Conservation (phyloP, 2,888 invertebrate species). For the Leptinotarsa juncta region DNA sequence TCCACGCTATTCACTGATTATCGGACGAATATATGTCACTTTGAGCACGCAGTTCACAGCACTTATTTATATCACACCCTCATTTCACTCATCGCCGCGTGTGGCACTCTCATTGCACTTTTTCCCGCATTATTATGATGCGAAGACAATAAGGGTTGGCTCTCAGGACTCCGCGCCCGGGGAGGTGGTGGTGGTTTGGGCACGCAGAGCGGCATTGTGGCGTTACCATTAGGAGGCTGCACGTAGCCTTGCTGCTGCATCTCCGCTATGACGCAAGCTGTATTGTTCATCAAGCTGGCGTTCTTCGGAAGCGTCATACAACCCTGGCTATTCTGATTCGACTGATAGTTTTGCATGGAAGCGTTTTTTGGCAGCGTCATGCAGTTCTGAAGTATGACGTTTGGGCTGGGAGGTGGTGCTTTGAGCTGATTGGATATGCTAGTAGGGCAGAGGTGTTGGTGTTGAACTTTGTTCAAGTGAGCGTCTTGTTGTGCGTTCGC, state of each 20-base stretch:
- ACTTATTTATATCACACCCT: slow-evolving; percentile 78
- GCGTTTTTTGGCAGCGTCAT: slow-evolving; percentile 69
- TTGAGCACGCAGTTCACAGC: slow-evolving; percentile 43
- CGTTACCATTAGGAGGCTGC: slow-evolving; percentile 72
- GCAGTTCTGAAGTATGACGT: slow-evolving; percentile 67
- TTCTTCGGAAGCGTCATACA: slow-evolving; percentile 74
- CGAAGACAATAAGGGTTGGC: slow-evolving; percentile 68
- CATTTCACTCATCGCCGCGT: slow-evolving; percentile 91
- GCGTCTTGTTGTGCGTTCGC: slow-evolving; percentile 68
- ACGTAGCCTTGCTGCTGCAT: slow-evolving; percentile 72
- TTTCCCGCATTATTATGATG: slow-evolving; percentile 63
- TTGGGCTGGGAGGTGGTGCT: slow-evolving; percentile 72
- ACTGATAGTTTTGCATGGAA: slow-evolving; percentile 64
- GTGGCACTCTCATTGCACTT: slow-evolving; percentile 76
- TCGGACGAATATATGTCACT: slow-evolving; percentile 55
- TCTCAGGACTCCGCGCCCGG: slow-evolving; percentile 70
- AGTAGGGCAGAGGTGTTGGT: slow-evolving; percentile 68
- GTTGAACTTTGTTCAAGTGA: slow-evolving; percentile 69
- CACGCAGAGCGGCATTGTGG: slow-evolving; percentile 69
- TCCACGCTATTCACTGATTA: slow-evolving; percentile 35
- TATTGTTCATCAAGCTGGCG: slow-evolving; percentile 66
- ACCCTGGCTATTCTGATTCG: slow-evolving; percentile 51
- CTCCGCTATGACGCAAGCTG: slow-evolving; percentile 69
- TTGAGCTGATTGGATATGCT: slow-evolving; percentile 70
- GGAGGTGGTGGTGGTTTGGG: slow-evolving; percentile 72